phyloP scores from a whole-genome alignment of 2,888 invertebrate species.

The Digitonthophagus gazella region DNA sequence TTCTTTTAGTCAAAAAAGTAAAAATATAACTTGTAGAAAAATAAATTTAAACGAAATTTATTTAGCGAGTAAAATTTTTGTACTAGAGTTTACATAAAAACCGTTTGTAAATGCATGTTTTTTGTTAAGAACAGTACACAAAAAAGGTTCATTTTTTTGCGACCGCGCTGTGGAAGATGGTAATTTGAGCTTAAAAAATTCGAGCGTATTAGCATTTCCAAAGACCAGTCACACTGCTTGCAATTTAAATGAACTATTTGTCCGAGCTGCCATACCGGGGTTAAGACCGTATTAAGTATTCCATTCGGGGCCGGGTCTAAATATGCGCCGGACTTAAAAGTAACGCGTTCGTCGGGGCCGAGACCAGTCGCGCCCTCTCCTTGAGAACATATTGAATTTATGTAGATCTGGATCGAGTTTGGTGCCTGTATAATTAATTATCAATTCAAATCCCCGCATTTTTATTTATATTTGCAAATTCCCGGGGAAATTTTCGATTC shows the following conservation, averaged over 20 bases:
- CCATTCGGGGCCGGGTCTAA: neutral
- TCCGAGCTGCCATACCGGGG: conserved; percentile 15
- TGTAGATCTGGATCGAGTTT: conserved; percentile 10
- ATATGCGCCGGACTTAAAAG: neutral
- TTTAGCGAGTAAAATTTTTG: no score
- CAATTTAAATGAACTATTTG: conserved; percentile 34
- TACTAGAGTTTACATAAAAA: no score
- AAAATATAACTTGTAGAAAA: no score
- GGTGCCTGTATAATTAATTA: conserved; percentile 17
- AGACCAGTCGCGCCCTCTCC: neutral
- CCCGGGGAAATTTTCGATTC: neutral
- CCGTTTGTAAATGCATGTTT: no score
- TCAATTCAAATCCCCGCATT: conserved; percentile 17
- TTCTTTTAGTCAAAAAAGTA: no score
- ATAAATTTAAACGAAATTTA: no score
- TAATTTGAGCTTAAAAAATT: conserved; percentile 15
- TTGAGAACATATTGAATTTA: conserved; percentile 14
- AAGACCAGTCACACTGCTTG: conserved; percentile 26
- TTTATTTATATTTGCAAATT: conserved; percentile 17
- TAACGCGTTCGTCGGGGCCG: neutral
- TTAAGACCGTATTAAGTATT: neutral
- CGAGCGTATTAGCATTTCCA: neutral
- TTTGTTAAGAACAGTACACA: neutral
- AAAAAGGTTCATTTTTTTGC: conserved; percentile 22
- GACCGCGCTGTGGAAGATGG: conserved; percentile 18